A percentile compares a stretch with the other conserved stretches of the same genome.
Conservation (phyloP, 2,888 invertebrate species). For the Xanthorhoe spadicearia region DNA sequence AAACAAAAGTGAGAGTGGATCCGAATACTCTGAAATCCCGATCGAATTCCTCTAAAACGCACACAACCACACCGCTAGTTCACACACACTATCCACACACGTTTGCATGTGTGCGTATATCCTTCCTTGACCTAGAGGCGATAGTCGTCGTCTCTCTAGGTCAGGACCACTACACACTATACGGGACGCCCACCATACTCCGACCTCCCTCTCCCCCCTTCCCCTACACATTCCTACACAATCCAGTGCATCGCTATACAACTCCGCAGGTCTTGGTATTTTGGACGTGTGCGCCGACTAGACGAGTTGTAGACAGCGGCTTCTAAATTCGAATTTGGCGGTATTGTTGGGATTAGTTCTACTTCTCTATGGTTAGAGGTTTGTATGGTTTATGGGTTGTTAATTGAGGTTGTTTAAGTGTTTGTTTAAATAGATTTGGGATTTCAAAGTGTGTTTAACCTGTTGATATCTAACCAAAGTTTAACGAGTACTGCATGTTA, state of each 20-base stretch:
- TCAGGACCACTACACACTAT: constrained; percentile 80
- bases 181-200: constrained; percentile 58
- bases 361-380: constrained; percentile 51
- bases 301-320: constrained; percentile 75
- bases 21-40: constrained; percentile 40
- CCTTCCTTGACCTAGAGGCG: constrained; percentile 83
- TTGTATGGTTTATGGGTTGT: constrained; percentile 39
- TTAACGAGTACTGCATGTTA: background rate
- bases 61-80: constrained; percentile 41
- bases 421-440: constrained; percentile 21
- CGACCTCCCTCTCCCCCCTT: constrained; percentile 52
- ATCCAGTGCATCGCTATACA: constrained; percentile 57
- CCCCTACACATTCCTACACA: constrained; percentile 29
- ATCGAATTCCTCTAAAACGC: constrained; percentile 43
- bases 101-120: constrained; percentile 74
- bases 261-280: constrained; percentile 51
- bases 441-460: constrained; percentile 19
- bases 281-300: constrained; percentile 70
- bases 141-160: constrained; percentile 79
- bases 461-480: constrained; percentile 14
- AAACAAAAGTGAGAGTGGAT: constrained; percentile 29
- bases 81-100: constrained; percentile 40
- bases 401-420: constrained; percentile 31
- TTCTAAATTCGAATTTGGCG: constrained; percentile 48
- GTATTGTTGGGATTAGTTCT: constrained; percentile 44